Conservation (phyloP, 2,113 vertebrate species). For the Brachyhypopomus occidentalis region DNA sequence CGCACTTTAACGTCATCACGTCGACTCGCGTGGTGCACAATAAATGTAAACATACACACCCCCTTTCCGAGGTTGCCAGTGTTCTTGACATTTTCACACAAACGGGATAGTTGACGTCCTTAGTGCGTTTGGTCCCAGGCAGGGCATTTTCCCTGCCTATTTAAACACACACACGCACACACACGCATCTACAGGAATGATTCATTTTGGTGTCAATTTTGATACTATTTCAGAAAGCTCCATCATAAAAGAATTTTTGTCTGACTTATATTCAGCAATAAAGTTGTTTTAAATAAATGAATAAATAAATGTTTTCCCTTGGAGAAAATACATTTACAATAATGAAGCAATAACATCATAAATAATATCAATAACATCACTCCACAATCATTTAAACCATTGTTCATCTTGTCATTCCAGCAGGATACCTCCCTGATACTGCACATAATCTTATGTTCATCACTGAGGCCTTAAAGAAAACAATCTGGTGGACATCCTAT, state of each 20-base stretch:
- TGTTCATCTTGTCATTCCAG: too few species aligned
- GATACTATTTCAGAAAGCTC: constrained; percentile 60
- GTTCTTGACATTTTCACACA: not conserved
- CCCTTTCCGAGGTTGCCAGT: constrained; percentile 35
- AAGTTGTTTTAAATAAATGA: constrained; percentile 22
- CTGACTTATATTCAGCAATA: constrained; percentile 47
- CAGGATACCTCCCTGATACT: too few species aligned
- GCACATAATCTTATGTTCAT: too few species aligned
- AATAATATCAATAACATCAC: too few species aligned
- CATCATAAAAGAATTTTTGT: constrained; percentile 55
- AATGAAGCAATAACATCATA: too few species aligned
- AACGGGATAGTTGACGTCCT: not conserved
- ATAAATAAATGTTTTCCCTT: too few species aligned
- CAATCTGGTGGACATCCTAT: too few species aligned
- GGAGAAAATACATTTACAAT: too few species aligned
- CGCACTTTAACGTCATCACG: constrained; percentile 49
- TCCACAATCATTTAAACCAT: too few species aligned
- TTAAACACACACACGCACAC: constrained; percentile 3
- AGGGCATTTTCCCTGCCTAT: too few species aligned
- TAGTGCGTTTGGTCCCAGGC: not conserved
- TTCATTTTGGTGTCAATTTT: constrained; percentile 50
- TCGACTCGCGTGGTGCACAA: constrained; percentile 45
- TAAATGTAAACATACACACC: constrained; percentile 61
- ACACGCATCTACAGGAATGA: constrained; percentile 11
- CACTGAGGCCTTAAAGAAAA: too few species aligned